phyloP scores from a whole-genome alignment of 2,888 invertebrate species.

The Diabrotica balteata region DNA sequence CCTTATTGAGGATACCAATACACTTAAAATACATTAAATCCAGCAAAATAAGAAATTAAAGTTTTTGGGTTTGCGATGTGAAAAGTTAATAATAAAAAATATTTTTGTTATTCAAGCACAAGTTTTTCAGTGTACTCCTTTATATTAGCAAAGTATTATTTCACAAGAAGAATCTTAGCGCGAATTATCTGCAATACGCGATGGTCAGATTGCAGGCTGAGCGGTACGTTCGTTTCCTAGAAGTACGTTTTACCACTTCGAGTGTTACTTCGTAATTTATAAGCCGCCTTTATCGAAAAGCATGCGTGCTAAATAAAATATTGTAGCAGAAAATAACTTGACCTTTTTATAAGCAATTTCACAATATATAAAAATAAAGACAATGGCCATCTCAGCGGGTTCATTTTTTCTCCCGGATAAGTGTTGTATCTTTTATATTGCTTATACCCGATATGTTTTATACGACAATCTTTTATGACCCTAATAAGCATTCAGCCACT shows the following conservation, averaged over 20 bases:
- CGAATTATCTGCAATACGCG: conserved; percentile 17
- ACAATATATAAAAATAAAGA: conserved; percentile 11
- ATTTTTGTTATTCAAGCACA: no score
- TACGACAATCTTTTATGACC: neutral
- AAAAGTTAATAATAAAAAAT: no score
- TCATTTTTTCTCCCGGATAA: no score
- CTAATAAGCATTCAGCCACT: no score
- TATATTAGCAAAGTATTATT: conserved; percentile 15
- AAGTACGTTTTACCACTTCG: conserved; percentile 30
- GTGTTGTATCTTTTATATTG: neutral
- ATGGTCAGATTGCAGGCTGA: conserved; percentile 15
- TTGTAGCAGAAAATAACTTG: conserved; percentile 15
- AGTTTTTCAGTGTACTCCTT: conserved; percentile 11
- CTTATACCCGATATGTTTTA: neutral
- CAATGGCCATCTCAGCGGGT: conserved; percentile 1
- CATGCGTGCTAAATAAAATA: conserved; percentile 15
- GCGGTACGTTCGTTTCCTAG: conserved; percentile 18
- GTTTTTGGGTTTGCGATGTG: no score
- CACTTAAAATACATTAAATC: no score
- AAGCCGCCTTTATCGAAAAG: conserved; percentile 22
- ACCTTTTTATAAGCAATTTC: conserved; percentile 15
- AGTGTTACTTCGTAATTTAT: conserved; percentile 34
- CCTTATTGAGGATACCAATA: no score
- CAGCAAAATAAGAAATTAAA: no score
- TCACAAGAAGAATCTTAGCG: conserved; percentile 14